Percentiles rank a stretch among this genome's conserved stretches.
These are phyloP conservation scores for Astyanax mexicanus DNA, from an alignment of 2,797 vertebrate species.

Conservation along the genomic window DNA sequence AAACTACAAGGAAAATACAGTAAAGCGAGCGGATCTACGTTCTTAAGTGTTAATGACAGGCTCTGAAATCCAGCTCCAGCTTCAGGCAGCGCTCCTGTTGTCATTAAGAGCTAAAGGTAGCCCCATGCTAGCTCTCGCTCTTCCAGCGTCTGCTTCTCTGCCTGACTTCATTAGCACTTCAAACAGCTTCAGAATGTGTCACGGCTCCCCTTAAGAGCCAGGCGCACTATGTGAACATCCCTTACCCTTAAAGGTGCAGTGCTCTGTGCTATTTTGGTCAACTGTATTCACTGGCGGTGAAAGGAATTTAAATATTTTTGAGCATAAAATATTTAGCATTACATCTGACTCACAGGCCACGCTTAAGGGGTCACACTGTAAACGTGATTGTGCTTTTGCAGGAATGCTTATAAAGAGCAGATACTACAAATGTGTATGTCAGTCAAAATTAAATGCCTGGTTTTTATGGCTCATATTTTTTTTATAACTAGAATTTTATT, in stretches of 20 bases:
- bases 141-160: slow-evolving; percentile 17
- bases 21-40: slow-evolving; percentile 23
- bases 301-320: slow-evolving; percentile 56
- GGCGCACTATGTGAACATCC: slow-evolving; percentile 63
- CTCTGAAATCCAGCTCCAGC: slow-evolving; percentile 1
- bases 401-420: too few relatives aligned
- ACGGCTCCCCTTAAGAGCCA: slow-evolving; percentile 57
- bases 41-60: slow-evolving; percentile 18
- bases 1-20: slow-evolving; percentile 23
- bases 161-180: slow-evolving; percentile 67
- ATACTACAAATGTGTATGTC: too few relatives aligned
- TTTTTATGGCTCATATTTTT: too few relatives aligned
- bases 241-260: slow-evolving; percentile 45
- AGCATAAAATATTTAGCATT: slow-evolving; percentile 34
- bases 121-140: background rate
- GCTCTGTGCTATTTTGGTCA: slow-evolving; percentile 64
- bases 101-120: slow-evolving; percentile 2
- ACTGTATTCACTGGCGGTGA: slow-evolving; percentile 63
- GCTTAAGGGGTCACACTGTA: background rate
- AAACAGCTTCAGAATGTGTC: slow-evolving; percentile 65
- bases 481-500: too few relatives aligned
- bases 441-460: too few relatives aligned
- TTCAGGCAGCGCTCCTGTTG: slow-evolving; percentile 11
- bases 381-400: background rate
- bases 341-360: background rate